Evolutionary conservation across 2,797 vertebrate genomes (phyloP).

Genomic region (Pipistrellus kuhlii): DNA sequence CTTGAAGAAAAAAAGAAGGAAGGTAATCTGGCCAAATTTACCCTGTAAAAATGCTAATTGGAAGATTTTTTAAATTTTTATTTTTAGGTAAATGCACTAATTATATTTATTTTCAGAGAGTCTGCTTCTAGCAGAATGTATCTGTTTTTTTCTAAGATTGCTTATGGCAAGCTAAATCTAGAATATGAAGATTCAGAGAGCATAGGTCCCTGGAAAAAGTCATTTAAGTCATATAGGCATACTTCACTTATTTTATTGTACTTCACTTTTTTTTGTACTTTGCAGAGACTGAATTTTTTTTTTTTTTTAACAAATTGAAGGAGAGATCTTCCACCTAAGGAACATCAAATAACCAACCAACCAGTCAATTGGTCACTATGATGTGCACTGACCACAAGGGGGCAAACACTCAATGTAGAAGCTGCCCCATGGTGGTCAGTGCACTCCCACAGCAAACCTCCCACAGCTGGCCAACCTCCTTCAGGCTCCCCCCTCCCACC

Average conservation of each 20-base stretch:
- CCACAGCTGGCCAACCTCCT: too few relatives aligned
- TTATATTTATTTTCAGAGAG: background rate
- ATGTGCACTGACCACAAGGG: too few relatives aligned
- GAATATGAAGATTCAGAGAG: background rate
- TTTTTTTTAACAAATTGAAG: background rate
- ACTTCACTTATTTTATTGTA: background rate
- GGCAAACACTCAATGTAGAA: too few relatives aligned
- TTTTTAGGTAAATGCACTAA: background rate
- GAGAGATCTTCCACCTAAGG: background rate
- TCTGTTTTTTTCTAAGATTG: background rate
- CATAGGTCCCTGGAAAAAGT: background rate
- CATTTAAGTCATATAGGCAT: background rate
- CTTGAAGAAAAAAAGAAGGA: background rate
- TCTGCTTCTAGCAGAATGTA: background rate
- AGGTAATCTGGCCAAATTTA: background rate
- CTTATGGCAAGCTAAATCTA: background rate
- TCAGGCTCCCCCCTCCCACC: too few relatives aligned
- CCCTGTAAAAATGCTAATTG: background rate
- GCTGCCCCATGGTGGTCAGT: too few relatives aligned
- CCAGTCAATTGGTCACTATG: too few relatives aligned
- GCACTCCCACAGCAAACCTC: too few relatives aligned
- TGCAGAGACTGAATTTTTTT: background rate
- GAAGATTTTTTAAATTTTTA: background rate
- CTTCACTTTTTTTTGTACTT: background rate
- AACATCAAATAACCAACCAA: too few relatives aligned